phyloP scores from a whole-genome alignment of 2,113 vertebrate genomes.

The Festucalex cinctus region DNA sequence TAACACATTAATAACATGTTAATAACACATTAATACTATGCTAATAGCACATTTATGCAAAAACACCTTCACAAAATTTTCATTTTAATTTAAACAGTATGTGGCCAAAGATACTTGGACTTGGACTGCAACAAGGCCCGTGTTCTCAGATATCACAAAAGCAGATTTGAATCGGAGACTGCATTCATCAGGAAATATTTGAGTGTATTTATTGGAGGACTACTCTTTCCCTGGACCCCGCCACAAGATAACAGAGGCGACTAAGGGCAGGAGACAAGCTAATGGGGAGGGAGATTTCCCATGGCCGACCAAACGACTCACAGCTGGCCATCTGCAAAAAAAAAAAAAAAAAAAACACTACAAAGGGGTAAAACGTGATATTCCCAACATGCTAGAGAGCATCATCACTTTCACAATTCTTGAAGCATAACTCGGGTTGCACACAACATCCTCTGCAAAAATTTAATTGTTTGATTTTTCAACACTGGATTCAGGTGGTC shows the following conservation, averaged over 20 bases:
- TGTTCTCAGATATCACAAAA: slow-evolving; percentile 50
- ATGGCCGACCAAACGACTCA: slow-evolving; percentile 70
- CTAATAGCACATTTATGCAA: too few relatives aligned
- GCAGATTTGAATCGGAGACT: slow-evolving; percentile 57
- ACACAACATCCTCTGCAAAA: too few relatives aligned
- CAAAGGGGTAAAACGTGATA: slow-evolving; percentile 42
- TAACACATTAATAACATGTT: too few relatives aligned
- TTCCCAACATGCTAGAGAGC: slow-evolving; percentile 36
- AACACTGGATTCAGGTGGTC: too few relatives aligned
- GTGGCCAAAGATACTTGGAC: too few relatives aligned
- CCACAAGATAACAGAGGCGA: slow-evolving; percentile 66
- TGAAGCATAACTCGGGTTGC: background rate
- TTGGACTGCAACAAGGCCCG: background rate
- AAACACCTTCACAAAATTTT: too few relatives aligned
- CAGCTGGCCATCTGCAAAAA: slow-evolving; percentile 70
- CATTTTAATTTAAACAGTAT: too few relatives aligned
- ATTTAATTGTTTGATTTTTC: too few relatives aligned
- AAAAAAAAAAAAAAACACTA: slow-evolving; percentile 29
- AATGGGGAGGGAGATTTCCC: slow-evolving; percentile 60
- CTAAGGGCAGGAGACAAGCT: slow-evolving; percentile 66
- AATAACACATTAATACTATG: too few relatives aligned
- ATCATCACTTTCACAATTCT: background rate
- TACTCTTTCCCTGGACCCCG: slow-evolving; percentile 38
- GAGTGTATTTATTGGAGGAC: slow-evolving; percentile 47
- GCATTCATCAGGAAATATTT: slow-evolving; percentile 63